phyloP scores from a whole-genome alignment of 1,140 invertebrate genomes.

The Drusus annulatus region DNA sequence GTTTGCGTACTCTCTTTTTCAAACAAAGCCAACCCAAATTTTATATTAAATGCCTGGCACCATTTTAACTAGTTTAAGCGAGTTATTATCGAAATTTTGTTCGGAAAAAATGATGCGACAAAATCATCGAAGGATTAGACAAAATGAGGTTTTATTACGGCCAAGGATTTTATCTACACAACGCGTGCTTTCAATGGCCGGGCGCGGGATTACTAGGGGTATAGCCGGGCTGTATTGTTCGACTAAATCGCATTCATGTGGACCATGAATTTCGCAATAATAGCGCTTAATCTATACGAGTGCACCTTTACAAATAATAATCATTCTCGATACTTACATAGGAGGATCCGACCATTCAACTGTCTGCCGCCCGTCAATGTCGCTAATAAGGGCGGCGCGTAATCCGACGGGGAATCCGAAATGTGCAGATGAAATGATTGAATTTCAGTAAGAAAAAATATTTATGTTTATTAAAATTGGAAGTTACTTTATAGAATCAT shows the following conservation, averaged over 20 bases:
- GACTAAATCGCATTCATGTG: constrained; percentile 38
- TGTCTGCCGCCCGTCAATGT: constrained; percentile 6
- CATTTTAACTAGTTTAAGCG: no score
- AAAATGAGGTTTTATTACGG: no score
- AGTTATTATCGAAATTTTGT: not conserved
- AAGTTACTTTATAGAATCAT: no score
- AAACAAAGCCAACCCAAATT: no score
- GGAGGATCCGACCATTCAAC: constrained; percentile 17
- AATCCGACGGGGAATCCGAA: not conserved
- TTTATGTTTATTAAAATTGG: no score
- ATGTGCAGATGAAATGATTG: not conserved
- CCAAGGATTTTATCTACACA: not conserved
- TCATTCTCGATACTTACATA: constrained; percentile 24
- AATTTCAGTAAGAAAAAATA: no score
- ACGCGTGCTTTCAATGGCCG: constrained; percentile 8
- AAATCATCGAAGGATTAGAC: no score
- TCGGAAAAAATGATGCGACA: no score
- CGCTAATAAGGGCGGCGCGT: constrained; percentile 20
- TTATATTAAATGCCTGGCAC: no score
- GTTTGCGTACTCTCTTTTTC: no score
- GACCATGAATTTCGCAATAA: constrained; percentile 45
- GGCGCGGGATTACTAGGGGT: not conserved
- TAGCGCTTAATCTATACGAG: constrained; percentile 32
- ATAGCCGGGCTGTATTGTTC: constrained; percentile 13
- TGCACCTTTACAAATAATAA: constrained; percentile 47